A percentile compares a stretch with the other conserved stretches of the same genome.
Evolutionary conservation across 2,888 invertebrate species (phyloP).

Genomic region (Chrysolina haemoptera): DNA sequence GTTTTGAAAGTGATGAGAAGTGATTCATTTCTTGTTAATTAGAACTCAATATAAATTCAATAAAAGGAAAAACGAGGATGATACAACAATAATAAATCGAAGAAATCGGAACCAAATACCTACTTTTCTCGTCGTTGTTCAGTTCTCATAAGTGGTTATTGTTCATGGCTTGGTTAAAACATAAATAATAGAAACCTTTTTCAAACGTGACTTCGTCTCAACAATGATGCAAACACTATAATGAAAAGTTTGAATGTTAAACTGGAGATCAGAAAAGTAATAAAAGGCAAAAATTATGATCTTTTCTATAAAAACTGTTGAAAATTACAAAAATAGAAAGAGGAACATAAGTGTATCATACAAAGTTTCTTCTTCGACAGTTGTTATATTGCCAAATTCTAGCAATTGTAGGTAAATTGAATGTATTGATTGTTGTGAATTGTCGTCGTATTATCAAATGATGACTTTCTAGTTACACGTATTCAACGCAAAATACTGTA

Average conservation of each 20-base stretch:
- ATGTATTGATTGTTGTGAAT: no score
- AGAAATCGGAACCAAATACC: neutral
- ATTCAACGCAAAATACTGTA: no score
- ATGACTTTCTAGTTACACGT: no score
- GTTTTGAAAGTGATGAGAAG: constrained; percentile 25
- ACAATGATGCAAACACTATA: neutral
- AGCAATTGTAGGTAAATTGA: no score
- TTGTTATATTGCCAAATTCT: no score
- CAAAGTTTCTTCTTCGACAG: no score
- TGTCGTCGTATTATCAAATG: no score
- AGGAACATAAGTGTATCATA: no score
- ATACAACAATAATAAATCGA: neutral
- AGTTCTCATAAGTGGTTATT: constrained; percentile 1
- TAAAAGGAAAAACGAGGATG: constrained; percentile 9
- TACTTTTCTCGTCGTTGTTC: constrained; percentile 4
- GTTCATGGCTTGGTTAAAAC: neutral
- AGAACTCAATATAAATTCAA: constrained; percentile 5
- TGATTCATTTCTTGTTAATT: constrained; percentile 11
- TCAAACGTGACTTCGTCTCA: neutral
- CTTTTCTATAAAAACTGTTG: no score
- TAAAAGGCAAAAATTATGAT: neutral
- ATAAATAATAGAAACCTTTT: neutral
- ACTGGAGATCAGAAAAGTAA: neutral
- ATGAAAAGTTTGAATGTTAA: neutral
- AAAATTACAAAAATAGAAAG: no score